Conservation (phyloP, 2,797 vertebrate species). For the Triplophysa yarkandensis region DNA sequence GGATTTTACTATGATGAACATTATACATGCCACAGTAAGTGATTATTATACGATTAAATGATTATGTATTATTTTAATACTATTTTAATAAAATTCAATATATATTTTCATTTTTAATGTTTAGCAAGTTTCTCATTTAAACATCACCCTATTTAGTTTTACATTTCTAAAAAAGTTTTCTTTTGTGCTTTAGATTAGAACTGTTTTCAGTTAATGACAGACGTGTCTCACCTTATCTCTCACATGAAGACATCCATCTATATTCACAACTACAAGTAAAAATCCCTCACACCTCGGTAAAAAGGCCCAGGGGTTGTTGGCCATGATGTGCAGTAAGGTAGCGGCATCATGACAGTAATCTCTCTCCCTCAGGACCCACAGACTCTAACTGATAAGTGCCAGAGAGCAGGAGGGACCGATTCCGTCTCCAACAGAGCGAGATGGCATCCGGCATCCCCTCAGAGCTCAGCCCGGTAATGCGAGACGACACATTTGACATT, state of each 20-base stretch:
- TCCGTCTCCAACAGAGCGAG: conserved; percentile 81
- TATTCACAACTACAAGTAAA: background rate
- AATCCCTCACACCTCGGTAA: conserved; percentile 4
- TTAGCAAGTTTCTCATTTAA: too few relatives aligned
- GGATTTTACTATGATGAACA: too few relatives aligned
- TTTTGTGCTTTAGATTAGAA: too few relatives aligned
- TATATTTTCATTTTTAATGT: too few relatives aligned
- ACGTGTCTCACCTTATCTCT: too few relatives aligned
- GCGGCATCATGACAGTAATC: conserved; percentile 74
- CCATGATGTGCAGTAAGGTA: conserved; percentile 80
- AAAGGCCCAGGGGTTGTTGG: conserved; percentile 75
- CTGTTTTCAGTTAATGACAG: too few relatives aligned
- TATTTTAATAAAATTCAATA: too few relatives aligned
- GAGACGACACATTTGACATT: conserved; percentile 88
- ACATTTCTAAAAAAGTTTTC: too few relatives aligned
- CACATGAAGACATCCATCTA: background rate
- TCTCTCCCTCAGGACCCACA: conserved; percentile 75
- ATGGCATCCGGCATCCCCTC: conserved; percentile 75
- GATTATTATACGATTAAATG: too few relatives aligned
- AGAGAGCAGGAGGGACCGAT: conserved; percentile 75
- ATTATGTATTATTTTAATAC: too few relatives aligned
- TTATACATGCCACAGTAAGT: too few relatives aligned
- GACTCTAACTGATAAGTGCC: conserved; percentile 87
- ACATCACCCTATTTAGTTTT: too few relatives aligned
- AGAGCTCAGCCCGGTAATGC: conserved; percentile 78